Evolutionary conservation across 2,113 vertebrate species (phyloP).

Genomic region (Nesogale talazaci): DNA sequence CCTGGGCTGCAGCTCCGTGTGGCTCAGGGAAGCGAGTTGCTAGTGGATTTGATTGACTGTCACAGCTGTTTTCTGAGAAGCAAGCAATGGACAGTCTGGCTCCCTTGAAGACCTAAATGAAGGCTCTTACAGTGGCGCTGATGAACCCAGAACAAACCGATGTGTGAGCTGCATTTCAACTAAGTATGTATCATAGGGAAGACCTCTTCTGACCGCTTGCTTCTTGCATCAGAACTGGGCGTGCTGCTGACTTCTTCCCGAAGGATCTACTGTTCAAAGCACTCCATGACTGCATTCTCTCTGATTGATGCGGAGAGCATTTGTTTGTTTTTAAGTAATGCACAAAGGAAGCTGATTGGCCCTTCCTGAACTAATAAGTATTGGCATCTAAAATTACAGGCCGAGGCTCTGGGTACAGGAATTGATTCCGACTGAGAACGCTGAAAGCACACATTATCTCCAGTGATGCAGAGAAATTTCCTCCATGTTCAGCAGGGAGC

Average conservation of each 20-base stretch:
- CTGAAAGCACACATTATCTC: not conserved
- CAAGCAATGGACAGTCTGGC: not conserved
- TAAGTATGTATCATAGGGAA: not conserved
- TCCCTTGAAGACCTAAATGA: not conserved
- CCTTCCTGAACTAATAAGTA: conserved; percentile 47
- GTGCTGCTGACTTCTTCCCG: not conserved
- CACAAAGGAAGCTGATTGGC: conserved; percentile 42
- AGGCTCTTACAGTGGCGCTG: not conserved
- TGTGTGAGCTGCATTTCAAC: no score
- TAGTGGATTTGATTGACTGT: not conserved
- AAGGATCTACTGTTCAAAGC: conserved; percentile 5
- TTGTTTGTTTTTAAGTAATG: conserved; percentile 54
- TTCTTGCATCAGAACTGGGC: not conserved
- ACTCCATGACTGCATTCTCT: not conserved
- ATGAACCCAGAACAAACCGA: not conserved
- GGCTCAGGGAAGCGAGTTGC: not conserved
- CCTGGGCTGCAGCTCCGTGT: not conserved
- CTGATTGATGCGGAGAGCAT: not conserved
- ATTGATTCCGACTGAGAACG: not conserved
- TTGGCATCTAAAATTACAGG: conserved; percentile 35
- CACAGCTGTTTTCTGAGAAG: not conserved
- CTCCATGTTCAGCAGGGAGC: not conserved
- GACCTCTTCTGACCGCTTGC: not conserved
- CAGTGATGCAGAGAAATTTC: not conserved
- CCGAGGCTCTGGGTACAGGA: not conserved